These are phyloP conservation scores for Larimichthys polyactis DNA, from an alignment of 2,113 vertebrate species.

Conservation along the genomic window DNA sequence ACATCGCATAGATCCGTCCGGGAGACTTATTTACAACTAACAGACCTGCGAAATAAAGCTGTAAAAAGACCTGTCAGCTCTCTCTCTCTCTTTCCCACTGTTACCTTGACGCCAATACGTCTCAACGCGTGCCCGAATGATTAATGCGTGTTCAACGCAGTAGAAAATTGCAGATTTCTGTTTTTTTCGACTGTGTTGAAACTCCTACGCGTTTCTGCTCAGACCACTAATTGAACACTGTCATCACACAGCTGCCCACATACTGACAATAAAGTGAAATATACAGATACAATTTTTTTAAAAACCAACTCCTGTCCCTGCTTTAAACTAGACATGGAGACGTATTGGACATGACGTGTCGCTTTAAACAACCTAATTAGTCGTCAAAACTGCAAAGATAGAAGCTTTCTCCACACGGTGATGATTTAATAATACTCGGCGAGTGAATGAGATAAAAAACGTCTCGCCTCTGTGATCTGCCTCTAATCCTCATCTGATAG, in stretches of 20 bases:
- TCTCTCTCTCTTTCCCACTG: background rate
- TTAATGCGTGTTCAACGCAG: background rate
- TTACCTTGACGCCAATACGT: background rate
- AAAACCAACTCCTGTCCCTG: background rate
- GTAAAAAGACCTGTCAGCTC: background rate
- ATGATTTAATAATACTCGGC: slow-evolving; percentile 70
- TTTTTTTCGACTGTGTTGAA: slow-evolving; percentile 9
- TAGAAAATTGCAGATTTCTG: background rate
- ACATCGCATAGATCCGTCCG: background rate
- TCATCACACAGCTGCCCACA: slow-evolving; percentile 32
- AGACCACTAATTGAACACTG: slow-evolving; percentile 32
- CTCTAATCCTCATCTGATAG: slow-evolving; percentile 76
- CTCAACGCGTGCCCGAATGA: background rate
- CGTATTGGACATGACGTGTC: slow-evolving; percentile 44
- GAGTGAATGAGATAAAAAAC: slow-evolving; percentile 62
- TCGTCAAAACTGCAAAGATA: slow-evolving; percentile 34
- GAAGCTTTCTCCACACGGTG: slow-evolving; percentile 49
- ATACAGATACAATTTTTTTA: background rate
- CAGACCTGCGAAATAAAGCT: background rate
- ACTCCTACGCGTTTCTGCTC: slow-evolving; percentile 31
- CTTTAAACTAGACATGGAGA: slow-evolving; percentile 26
- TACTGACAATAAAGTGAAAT: slow-evolving; percentile 6
- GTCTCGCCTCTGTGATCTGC: slow-evolving; percentile 56
- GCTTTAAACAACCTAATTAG: slow-evolving; percentile 69
- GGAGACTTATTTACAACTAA: background rate